Conservation (phyloP, 2,113 vertebrate genomes). For the Alces alces region DNA sequence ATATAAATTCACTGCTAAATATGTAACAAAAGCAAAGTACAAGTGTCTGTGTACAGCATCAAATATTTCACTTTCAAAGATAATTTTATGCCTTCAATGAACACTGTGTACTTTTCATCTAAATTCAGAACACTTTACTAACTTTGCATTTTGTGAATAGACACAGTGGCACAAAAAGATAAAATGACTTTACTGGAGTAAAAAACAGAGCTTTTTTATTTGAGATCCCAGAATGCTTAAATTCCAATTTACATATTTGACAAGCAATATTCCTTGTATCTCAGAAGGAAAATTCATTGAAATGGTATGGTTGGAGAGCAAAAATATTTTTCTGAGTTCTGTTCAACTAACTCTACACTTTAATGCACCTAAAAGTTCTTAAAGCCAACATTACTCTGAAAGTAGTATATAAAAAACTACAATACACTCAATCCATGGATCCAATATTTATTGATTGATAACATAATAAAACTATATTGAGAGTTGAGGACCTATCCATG, state of each 20-base stretch:
- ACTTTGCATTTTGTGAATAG: neutral
- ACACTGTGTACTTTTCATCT: conserved; percentile 50
- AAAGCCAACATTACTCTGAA: neutral
- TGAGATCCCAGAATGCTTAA: neutral
- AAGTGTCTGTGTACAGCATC: conserved; percentile 33
- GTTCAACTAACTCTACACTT: neutral
- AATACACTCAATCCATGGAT: neutral
- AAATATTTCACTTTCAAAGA: conserved; percentile 29
- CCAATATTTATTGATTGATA: neutral
- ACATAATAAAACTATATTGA: too few species aligned
- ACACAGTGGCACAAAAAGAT: neutral
- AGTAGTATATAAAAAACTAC: neutral
- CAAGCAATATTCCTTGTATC: neutral
- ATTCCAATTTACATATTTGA: neutral
- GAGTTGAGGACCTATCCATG: neutral
- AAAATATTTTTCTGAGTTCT: neutral
- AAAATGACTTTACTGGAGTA: neutral
- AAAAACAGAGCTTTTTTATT: neutral
- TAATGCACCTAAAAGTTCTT: neutral
- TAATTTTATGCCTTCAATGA: conserved; percentile 20
- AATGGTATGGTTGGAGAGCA: neutral
- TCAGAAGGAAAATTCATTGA: neutral
- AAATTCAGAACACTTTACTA: conserved; percentile 27
- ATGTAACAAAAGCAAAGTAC: conserved; percentile 31
- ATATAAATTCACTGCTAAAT: conserved; percentile 47